Evolutionary conservation across 2,797 vertebrate species (phyloP).

Genomic region (Lacerta viridis): DNA sequence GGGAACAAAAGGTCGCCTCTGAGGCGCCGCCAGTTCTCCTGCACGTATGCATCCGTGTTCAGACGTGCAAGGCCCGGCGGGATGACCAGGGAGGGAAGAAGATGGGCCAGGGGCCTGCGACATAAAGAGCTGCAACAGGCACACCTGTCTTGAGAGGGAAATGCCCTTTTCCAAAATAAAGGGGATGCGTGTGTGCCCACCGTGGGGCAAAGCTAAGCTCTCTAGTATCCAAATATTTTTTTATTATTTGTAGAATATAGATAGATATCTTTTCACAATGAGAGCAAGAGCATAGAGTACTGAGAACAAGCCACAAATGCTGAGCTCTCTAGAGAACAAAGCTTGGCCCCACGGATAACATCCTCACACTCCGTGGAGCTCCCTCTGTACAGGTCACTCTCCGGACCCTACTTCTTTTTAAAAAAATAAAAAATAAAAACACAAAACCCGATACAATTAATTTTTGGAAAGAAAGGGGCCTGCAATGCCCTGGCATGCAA

Average conservation of each 20-base stretch:
- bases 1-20: neutral
- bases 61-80: neutral
- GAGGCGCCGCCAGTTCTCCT: neutral
- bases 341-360: too few species aligned
- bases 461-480: neutral
- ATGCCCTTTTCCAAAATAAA: neutral
- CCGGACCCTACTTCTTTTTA: neutral
- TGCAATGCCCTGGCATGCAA: neutral
- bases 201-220: too few species aligned
- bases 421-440: too few species aligned
- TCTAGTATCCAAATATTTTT: too few species aligned
- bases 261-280: too few species aligned
- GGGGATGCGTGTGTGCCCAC: too few species aligned
- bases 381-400: neutral
- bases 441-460: slow-evolving; percentile 18
- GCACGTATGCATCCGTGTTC: too few species aligned
- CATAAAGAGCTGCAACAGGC: neutral
- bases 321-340: neutral
- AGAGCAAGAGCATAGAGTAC: too few species aligned
- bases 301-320: too few species aligned
- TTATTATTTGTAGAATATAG: too few species aligned
- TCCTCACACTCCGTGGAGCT: neutral
- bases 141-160: too few species aligned
- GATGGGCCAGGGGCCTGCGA: neutral
- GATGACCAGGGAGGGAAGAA: neutral